These are phyloP conservation scores for Anseranas semipalmata DNA, from an alignment of 2,113 vertebrate species.

Conservation along the genomic window DNA sequence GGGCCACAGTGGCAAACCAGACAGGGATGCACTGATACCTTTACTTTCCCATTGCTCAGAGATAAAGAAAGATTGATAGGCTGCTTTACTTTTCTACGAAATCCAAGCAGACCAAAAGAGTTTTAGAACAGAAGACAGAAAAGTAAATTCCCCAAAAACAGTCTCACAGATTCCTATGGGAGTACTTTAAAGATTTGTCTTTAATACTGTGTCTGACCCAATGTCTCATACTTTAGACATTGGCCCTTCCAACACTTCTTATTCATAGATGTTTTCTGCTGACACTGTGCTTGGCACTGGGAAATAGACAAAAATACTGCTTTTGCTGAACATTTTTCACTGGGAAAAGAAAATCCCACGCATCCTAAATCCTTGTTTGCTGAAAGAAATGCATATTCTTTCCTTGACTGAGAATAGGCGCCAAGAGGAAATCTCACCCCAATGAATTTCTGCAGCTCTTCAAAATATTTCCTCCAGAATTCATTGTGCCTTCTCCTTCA, in stretches of 20 bases:
- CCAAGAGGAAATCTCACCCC: not conserved
- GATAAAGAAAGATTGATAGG: not conserved
- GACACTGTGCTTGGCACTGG: not conserved
- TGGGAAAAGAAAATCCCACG: not conserved
- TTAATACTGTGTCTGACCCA: not conserved
- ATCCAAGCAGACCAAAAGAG: not conserved
- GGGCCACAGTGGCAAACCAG: constrained; percentile 4
- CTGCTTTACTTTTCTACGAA: not conserved
- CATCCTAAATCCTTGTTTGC: not conserved
- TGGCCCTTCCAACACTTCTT: not conserved
- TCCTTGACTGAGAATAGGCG: not conserved
- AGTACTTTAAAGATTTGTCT: constrained; percentile 1
- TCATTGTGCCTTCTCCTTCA: not conserved
- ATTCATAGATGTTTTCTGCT: not conserved
- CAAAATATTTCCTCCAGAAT: not conserved
- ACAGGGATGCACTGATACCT: not conserved
- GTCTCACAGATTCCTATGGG: not conserved
- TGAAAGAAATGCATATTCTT: not conserved
- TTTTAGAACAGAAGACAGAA: constrained; percentile 12
- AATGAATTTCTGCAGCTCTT: not conserved
- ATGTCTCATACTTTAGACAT: not conserved
- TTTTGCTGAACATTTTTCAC: not conserved
- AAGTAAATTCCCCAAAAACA: not conserved
- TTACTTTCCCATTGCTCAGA: not conserved
- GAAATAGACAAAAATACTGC: not conserved